Evolutionary conservation across 2,888 invertebrate species (phyloP).

Genomic region (Eumacrocentrus americanus): DNA sequence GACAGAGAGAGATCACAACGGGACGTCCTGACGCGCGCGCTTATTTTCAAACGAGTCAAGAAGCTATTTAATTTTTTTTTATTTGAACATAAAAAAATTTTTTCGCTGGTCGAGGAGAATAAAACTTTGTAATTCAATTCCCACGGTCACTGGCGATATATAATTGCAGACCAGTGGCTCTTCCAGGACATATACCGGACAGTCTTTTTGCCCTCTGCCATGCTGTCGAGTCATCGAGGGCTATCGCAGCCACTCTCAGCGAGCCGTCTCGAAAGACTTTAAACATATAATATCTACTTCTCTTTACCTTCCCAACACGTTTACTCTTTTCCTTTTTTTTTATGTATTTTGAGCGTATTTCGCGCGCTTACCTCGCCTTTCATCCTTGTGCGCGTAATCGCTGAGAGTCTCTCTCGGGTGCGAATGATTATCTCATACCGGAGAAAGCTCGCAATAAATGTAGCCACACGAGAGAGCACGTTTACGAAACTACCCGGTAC

Average conservation of each 20-base stretch:
- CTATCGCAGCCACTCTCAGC: too few relatives aligned
- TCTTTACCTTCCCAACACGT: too few relatives aligned
- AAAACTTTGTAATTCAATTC: constrained; percentile 58
- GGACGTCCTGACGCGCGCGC: constrained; percentile 6
- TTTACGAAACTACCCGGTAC: constrained; percentile 22
- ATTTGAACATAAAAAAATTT: neutral
- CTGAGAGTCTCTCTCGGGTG: constrained; percentile 37
- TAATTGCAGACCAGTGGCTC: constrained; percentile 38
- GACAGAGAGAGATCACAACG: neutral
- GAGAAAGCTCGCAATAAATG: constrained; percentile 25
- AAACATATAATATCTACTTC: too few relatives aligned
- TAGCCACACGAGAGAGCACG: constrained; percentile 33
- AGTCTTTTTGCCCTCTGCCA: constrained; percentile 28
- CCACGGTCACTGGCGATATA: constrained; percentile 57
- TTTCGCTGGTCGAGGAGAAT: constrained; percentile 27
- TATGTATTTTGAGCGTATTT: constrained; percentile 27
- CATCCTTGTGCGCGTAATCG: constrained; percentile 27
- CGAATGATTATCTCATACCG: constrained; percentile 37
- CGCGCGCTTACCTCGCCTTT: constrained; percentile 27
- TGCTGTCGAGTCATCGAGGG: neutral
- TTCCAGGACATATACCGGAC: constrained; percentile 23
- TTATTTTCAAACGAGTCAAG: constrained; percentile 11
- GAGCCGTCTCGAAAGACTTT: too few relatives aligned
- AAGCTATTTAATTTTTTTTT: constrained; percentile 9
- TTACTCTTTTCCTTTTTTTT: too few relatives aligned